phyloP scores from a whole-genome alignment of 2,888 invertebrate species.

The Artemia sp. region DNA sequence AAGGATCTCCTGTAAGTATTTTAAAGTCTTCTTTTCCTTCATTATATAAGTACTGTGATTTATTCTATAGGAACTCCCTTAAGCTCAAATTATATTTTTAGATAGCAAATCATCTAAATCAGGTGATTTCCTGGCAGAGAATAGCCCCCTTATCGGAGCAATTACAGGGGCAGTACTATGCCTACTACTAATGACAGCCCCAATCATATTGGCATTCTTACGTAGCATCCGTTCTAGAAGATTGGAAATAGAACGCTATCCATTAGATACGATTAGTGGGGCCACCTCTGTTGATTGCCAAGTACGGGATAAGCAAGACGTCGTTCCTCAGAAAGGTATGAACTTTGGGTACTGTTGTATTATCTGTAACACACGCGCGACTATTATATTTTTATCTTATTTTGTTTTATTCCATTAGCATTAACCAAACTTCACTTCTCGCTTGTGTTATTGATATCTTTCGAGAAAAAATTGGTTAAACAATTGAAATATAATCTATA shows the following conservation, averaged over 20 bases:
- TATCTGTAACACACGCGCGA: too few relatives aligned
- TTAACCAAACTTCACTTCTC: too few relatives aligned
- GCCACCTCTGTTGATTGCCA: background rate
- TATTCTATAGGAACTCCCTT: too few relatives aligned
- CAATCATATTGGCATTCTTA: slow-evolving; percentile 1
- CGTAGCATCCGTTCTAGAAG: background rate
- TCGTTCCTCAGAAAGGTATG: background rate
- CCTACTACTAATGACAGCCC: background rate
- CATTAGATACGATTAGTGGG: slow-evolving; percentile 3
- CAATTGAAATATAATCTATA: too few relatives aligned
- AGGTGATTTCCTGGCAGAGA: background rate
- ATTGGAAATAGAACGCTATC: background rate
- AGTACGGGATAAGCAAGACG: background rate
- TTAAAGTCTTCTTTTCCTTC: too few relatives aligned
- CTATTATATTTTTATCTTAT: too few relatives aligned
- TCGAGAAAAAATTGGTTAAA: too few relatives aligned
- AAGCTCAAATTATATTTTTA: background rate
- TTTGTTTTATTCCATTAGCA: too few relatives aligned
- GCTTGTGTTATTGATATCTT: too few relatives aligned
- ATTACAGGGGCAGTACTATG: slow-evolving; percentile 1
- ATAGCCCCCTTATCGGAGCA: slow-evolving; percentile 8
- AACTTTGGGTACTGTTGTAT: too few relatives aligned
- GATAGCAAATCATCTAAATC: background rate
- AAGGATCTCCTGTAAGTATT: too few relatives aligned
- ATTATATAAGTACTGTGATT: too few relatives aligned